Percentiles rank a stretch among this genome's conserved stretches.
phyloP scores from a whole-genome alignment of 2,797 vertebrate species.

The Pterois miles region DNA sequence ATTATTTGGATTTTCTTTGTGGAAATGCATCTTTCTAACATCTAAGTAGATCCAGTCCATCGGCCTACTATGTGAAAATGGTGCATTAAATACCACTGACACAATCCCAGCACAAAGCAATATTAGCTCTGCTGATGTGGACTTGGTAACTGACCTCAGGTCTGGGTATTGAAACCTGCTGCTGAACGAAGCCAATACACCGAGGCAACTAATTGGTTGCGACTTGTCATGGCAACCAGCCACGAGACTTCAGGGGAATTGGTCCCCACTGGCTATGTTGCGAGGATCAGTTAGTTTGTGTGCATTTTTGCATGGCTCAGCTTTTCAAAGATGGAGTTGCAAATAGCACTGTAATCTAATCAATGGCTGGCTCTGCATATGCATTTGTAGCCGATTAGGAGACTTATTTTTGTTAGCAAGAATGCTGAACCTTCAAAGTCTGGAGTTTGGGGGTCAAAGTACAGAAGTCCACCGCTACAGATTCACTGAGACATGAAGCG shows the following conservation, averaged over 20 bases:
- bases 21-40: background rate
- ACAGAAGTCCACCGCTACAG: conserved; percentile 17
- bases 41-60: background rate
- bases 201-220: conserved; percentile 47
- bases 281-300: conserved; percentile 58
- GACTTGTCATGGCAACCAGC: conserved; percentile 57
- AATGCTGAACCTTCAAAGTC: conserved; percentile 30
- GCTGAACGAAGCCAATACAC: conserved; percentile 30
- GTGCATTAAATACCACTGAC: conserved; percentile 9
- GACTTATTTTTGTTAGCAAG: conserved; percentile 53
- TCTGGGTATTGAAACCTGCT: conserved; percentile 41
- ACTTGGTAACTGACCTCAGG: conserved; percentile 37
- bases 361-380: conserved; percentile 63
- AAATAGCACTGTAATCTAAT: conserved; percentile 61
- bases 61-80: background rate
- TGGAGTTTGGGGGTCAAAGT: conserved; percentile 32
- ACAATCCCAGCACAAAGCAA: conserved; percentile 26
- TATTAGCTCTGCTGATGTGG: background rate
- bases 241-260: conserved; percentile 52
- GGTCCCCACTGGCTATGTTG: conserved; percentile 39
- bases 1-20: background rate
- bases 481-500: conserved; percentile 29
- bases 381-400: conserved; percentile 59
- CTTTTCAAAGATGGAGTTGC: conserved; percentile 50
- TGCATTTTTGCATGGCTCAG: conserved; percentile 67